These are phyloP conservation scores for Cephalopterus ornatus DNA, from an alignment of 2,113 vertebrate species.

Conservation along the genomic window DNA sequence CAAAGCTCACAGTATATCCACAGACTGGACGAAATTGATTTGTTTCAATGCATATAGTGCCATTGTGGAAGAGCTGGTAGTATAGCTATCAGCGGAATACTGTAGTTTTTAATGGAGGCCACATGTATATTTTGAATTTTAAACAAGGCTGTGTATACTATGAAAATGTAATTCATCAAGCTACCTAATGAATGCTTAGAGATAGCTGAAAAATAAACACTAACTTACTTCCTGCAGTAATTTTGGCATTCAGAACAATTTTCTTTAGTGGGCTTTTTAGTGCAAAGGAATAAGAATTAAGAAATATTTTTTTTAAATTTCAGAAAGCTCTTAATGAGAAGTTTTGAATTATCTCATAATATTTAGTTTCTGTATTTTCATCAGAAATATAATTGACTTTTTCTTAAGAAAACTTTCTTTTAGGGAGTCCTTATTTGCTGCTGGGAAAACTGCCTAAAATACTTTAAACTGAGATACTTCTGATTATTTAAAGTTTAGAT, in stretches of 20 bases:
- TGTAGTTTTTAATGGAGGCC: background rate
- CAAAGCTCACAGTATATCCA: background rate
- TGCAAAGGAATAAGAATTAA: background rate
- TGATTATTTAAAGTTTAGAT: background rate
- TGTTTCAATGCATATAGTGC: background rate
- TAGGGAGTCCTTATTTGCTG: background rate
- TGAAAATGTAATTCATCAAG: background rate
- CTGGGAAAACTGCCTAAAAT: background rate
- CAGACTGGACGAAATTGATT: background rate
- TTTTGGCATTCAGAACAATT: background rate
- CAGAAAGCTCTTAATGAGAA: background rate
- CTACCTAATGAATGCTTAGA: background rate
- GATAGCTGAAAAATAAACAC: background rate
- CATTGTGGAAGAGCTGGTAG: background rate
- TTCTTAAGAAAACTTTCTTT: background rate
- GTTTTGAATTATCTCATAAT: background rate
- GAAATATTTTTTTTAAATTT: background rate
- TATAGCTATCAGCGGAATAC: background rate
- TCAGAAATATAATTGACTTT: background rate
- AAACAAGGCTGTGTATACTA: background rate
- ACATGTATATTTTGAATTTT: background rate
- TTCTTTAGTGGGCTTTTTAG: background rate
- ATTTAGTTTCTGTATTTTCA: background rate
- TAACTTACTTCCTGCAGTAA: background rate
- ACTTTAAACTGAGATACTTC: background rate